Percentiles rank a stretch among this genome's conserved stretches.
Conservation (phyloP, 2,888 invertebrate species). For the Drosophila neotestacea region DNA sequence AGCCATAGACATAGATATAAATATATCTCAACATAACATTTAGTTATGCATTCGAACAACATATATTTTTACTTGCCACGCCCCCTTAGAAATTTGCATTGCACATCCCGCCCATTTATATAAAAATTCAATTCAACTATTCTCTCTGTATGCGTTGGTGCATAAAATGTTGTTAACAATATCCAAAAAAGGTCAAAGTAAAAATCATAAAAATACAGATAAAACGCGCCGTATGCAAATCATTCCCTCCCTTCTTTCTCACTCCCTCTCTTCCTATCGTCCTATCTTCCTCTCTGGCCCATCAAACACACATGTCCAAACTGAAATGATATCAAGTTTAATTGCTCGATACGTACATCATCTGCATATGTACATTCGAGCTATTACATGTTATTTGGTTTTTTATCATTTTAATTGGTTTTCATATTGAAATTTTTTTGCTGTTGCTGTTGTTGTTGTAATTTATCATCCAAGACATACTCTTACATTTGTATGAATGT, state of each 20-base stretch:
- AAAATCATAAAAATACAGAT: conserved; percentile 34
- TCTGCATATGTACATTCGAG: conserved; percentile 16
- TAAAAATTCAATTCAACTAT: conserved; percentile 33
- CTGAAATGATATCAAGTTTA: conserved; percentile 48
- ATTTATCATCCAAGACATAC: conserved; percentile 65
- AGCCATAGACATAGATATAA: conserved; percentile 46
- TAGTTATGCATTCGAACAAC: conserved; percentile 27
- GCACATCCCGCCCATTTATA: conserved; percentile 18
- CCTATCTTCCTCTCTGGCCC: neutral
- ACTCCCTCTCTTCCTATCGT: conserved; percentile 4
- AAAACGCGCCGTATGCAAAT: conserved; percentile 56
- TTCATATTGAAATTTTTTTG: conserved; percentile 66
- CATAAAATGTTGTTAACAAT: conserved; percentile 22
- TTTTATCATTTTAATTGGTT: conserved; percentile 68
- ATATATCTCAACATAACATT: conserved; percentile 28
- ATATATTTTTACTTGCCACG: conserved; percentile 21
- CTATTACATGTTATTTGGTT: conserved; percentile 36
- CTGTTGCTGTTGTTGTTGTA: conserved; percentile 26
- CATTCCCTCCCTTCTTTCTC: conserved; percentile 1
- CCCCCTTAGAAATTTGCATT: conserved; percentile 13
- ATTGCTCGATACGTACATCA: conserved; percentile 52
- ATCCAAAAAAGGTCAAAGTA: conserved; percentile 40
- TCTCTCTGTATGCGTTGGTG: conserved; percentile 5
- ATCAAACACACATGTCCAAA: conserved; percentile 22
- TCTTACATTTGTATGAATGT: conserved; percentile 37